Evolutionary conservation across 2,888 invertebrate genomes (phyloP).

Genomic region (Salpingus planirostris): DNA sequence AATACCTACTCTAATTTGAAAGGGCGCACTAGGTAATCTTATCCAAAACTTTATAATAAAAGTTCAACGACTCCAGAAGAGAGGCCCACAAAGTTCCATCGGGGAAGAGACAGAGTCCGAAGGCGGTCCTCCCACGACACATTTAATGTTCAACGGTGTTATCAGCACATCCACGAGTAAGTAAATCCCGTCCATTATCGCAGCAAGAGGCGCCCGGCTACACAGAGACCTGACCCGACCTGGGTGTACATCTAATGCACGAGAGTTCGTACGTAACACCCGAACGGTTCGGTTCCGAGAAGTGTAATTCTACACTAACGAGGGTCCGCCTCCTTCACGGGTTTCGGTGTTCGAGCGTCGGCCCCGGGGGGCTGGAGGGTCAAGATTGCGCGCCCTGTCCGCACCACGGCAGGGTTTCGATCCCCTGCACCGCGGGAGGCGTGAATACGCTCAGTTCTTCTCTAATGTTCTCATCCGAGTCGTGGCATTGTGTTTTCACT

Average conservation of each 20-base stretch:
- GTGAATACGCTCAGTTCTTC: slow-evolving; percentile 16
- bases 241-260: slow-evolving; percentile 4
- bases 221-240: slow-evolving; percentile 7
- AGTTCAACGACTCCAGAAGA: too few species aligned
- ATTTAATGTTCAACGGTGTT: slow-evolving; percentile 15
- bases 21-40: too few species aligned
- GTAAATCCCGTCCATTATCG: slow-evolving; percentile 18
- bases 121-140: too few species aligned
- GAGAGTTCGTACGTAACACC: background rate
- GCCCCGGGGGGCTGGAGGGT: slow-evolving; percentile 16
- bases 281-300: slow-evolving; percentile 8
- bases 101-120: too few species aligned
- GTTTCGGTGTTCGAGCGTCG: slow-evolving; percentile 8
- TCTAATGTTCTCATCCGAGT: slow-evolving; percentile 11
- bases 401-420: slow-evolving; percentile 17
- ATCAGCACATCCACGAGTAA: slow-evolving; percentile 17
- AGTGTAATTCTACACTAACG: slow-evolving; percentile 16
- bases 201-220: too few species aligned
- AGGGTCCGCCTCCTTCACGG: slow-evolving; percentile 14
- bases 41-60: too few species aligned
- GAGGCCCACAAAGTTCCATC: too few species aligned
- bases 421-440: slow-evolving; percentile 16
- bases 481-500: slow-evolving; percentile 13
- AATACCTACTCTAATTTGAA: too few species aligned
- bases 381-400: slow-evolving; percentile 19